A percentile compares a stretch with the other conserved stretches of the same genome.
These are phyloP conservation scores for Onychomys torridus DNA, from an alignment of 2,797 vertebrate species.

Conservation along the genomic window DNA sequence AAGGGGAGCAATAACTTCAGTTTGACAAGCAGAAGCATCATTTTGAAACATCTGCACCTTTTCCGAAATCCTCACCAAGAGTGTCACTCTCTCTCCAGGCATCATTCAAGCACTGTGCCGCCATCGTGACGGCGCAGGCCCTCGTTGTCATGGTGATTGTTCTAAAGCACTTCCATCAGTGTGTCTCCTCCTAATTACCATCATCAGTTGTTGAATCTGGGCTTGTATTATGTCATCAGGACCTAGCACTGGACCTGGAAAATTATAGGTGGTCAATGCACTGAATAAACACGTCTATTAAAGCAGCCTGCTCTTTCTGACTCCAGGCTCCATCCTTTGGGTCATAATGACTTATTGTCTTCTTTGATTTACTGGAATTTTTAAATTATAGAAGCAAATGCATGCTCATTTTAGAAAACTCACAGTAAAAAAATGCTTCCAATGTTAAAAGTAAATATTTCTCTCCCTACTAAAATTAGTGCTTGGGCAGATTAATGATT, in stretches of 20 bases:
- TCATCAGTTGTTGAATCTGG: neutral
- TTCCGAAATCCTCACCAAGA: conserved; percentile 23
- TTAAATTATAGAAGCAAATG: conserved; percentile 47
- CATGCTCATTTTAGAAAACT: conserved; percentile 39
- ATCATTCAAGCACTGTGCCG: conserved; percentile 57
- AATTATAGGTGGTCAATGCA: conserved; percentile 4
- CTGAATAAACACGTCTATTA: neutral
- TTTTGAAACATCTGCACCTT: conserved; percentile 19
- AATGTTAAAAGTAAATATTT: conserved; percentile 46
- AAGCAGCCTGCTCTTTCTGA: neutral
- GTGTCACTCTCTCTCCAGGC: neutral
- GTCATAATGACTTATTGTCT: neutral
- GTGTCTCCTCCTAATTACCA: neutral
- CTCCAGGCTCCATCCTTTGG: neutral
- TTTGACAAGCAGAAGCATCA: neutral
- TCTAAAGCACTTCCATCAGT: conserved; percentile 49
- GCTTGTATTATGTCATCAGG: conserved; percentile 27
- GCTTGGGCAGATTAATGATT: neutral
- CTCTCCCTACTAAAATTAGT: neutral
- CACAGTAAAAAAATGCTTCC: conserved; percentile 10
- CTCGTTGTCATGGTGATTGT: conserved; percentile 72
- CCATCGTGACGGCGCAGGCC: conserved; percentile 75
- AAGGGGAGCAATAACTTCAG: neutral
- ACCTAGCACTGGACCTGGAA: conserved; percentile 26
- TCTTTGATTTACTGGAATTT: conserved; percentile 9